Conservation (phyloP, 2,113 vertebrate species). For the Todiramphus saurophagus region DNA sequence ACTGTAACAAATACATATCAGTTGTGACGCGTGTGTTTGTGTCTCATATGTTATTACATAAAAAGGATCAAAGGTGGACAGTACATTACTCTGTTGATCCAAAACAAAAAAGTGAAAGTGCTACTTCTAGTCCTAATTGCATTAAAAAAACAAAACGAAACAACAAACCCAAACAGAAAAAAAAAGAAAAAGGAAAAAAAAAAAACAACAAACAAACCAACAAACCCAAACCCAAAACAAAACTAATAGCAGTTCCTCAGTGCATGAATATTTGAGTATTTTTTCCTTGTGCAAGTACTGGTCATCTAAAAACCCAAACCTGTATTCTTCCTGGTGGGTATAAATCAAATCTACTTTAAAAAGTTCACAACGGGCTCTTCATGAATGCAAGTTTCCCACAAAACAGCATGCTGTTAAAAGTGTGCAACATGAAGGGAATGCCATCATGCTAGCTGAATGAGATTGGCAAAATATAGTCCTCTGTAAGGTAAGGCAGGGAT, state of each 20-base stretch:
- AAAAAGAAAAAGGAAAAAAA: background rate
- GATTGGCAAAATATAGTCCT: conserved; percentile 88
- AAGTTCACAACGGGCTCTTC: conserved; percentile 84
- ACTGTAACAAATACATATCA: conserved; percentile 49
- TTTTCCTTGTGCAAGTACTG: conserved; percentile 79
- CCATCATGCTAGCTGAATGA: conserved; percentile 86
- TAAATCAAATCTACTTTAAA: conserved; percentile 70
- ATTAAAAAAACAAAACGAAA: conserved; percentile 23
- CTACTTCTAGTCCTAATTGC: conserved; percentile 77
- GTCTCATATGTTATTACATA: conserved; percentile 57
- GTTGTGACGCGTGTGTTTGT: conserved; percentile 46
- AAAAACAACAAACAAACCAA: background rate
- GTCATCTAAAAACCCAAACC: conserved; percentile 73
- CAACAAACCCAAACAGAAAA: background rate
- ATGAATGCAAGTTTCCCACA: conserved; percentile 84
- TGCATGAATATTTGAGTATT: conserved; percentile 76
- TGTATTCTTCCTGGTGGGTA: conserved; percentile 69
- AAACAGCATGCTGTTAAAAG: conserved; percentile 95
- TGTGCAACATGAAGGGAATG: conserved; percentile 85
- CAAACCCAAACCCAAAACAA: conserved; percentile 46
- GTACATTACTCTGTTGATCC: conserved; percentile 67
- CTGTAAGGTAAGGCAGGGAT: conserved; percentile 85
- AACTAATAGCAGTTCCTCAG: conserved; percentile 78
- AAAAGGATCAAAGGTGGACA: conserved; percentile 63
- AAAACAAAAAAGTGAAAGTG: conserved; percentile 80